Percentiles rank a stretch among this genome's conserved stretches.
Conservation (phyloP, 2,113 vertebrate species). For the Phaethon lepturus region DNA sequence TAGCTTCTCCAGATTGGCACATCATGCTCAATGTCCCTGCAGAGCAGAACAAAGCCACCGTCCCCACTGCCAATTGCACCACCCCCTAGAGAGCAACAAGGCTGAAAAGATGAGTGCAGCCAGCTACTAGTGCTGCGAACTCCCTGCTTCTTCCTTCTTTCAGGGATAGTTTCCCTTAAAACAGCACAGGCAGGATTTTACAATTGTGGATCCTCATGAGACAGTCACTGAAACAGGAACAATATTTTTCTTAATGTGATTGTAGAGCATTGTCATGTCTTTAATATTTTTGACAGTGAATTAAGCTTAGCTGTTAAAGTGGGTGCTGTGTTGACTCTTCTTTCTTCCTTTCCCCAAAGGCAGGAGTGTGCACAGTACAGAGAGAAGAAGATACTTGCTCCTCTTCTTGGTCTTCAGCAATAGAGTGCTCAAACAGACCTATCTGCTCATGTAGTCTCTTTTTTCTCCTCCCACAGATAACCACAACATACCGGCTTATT, state of each 20-base stretch:
- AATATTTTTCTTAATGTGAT: slow-evolving; percentile 8
- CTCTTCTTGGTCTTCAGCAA: background rate
- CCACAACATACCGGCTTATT: background rate
- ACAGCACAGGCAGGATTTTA: background rate
- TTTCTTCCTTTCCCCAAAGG: background rate
- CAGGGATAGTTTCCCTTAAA: background rate
- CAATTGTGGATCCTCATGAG: background rate
- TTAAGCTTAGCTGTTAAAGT: background rate
- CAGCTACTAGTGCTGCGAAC: background rate
- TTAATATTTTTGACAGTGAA: background rate
- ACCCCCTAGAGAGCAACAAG: background rate
- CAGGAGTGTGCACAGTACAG: background rate
- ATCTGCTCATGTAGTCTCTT: background rate
- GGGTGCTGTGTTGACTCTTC: background rate
- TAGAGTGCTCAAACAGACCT: background rate
- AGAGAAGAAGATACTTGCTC: background rate
- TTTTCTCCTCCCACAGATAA: background rate
- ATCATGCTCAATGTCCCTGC: background rate
- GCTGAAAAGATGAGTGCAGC: background rate
- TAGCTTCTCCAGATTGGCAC: background rate
- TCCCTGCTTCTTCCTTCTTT: background rate
- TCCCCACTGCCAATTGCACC: background rate
- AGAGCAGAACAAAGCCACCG: background rate
- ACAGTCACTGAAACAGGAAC: background rate
- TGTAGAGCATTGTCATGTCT: background rate